A percentile compares a stretch with the other conserved stretches of the same genome.
These are phyloP conservation scores for Ditula angustiorana DNA, from an alignment of 2,888 invertebrate species.

Conservation along the genomic window DNA sequence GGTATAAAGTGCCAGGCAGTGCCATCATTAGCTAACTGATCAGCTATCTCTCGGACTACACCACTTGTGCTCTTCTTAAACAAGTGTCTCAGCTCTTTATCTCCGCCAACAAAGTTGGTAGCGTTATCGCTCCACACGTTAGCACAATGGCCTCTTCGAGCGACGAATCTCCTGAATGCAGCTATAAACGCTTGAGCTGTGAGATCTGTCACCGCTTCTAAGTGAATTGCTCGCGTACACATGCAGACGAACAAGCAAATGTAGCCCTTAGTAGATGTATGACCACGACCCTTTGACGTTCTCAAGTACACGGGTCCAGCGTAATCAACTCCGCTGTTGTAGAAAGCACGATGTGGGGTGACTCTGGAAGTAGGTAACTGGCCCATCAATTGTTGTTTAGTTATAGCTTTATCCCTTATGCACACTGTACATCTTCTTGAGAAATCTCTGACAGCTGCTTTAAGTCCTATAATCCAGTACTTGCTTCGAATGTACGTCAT, in stretches of 20 bases:
- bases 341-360: slow-evolving; percentile 10
- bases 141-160: slow-evolving; percentile 35
- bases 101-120: slow-evolving; percentile 43
- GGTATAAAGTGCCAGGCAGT: slow-evolving; percentile 1
- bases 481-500: slow-evolving; percentile 16
- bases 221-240: too few relatives aligned
- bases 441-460: slow-evolving; percentile 6
- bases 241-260: too few relatives aligned
- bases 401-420: neutral
- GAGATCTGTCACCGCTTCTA: too few relatives aligned
- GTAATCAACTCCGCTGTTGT: slow-evolving; percentile 16
- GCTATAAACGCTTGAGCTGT: too few relatives aligned
- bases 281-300: slow-evolving; percentile 11
- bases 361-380: slow-evolving; percentile 10
- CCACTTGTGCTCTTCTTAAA: slow-evolving; percentile 12
- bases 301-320: slow-evolving; percentile 5
- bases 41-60: slow-evolving; percentile 34
- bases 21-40: slow-evolving; percentile 33
- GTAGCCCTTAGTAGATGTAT: neutral
- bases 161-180: neutral
- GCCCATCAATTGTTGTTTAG: slow-evolving; percentile 11
- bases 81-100: slow-evolving; percentile 34
- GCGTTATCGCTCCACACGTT: slow-evolving; percentile 44
- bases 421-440: slow-evolving; percentile 2
- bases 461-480: slow-evolving; percentile 17